phyloP scores from a whole-genome alignment of 2,888 invertebrate species.

The Phengaris alcon region DNA sequence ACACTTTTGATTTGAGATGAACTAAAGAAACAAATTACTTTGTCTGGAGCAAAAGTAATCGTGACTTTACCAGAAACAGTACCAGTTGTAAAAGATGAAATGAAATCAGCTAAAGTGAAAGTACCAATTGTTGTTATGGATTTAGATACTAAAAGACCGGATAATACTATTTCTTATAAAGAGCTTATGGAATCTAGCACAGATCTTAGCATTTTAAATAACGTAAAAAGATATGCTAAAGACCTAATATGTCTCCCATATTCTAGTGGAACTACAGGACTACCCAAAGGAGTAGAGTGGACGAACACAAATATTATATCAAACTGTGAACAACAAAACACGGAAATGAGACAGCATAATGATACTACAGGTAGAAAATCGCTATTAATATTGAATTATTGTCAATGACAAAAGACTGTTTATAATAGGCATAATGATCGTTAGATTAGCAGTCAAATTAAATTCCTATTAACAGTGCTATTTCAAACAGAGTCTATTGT shows the following conservation, averaged over 20 bases:
- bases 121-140: conserved; percentile 74
- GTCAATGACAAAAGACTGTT: not conserved
- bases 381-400: not conserved
- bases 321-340: conserved; percentile 64
- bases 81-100: conserved; percentile 64
- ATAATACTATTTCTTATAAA: conserved; percentile 79
- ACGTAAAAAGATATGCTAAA: conserved; percentile 59
- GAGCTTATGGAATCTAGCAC: conserved; percentile 75
- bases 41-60: conserved; percentile 77
- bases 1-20: conserved; percentile 71
- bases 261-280: conserved; percentile 92
- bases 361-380: conserved; percentile 46
- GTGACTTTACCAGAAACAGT: conserved; percentile 75
- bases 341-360: conserved; percentile 48
- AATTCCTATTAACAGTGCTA: not conserved
- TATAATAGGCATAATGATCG: not conserved
- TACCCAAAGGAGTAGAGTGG: conserved; percentile 86
- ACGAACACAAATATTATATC: conserved; percentile 79
- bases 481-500: not conserved
- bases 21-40: conserved; percentile 78
- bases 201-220: conserved; percentile 69
- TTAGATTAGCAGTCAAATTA: not conserved
- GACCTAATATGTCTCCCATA: conserved; percentile 85
- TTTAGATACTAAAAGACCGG: conserved; percentile 54
- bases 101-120: conserved; percentile 60